phyloP scores from a whole-genome alignment of 2,888 invertebrate species.

The Linyphia triangularis region DNA sequence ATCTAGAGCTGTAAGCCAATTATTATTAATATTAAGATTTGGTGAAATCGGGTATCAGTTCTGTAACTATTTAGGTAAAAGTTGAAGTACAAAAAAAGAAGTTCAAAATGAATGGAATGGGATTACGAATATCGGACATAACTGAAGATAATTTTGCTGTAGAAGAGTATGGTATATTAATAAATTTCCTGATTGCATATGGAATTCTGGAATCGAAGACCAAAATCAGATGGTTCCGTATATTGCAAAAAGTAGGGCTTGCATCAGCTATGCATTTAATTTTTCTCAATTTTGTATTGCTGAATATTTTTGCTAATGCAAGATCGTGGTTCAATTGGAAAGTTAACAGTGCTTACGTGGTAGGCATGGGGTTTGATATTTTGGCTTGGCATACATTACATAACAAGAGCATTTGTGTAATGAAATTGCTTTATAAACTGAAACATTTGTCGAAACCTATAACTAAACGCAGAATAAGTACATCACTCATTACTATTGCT shows the following conservation, averaged over 20 bases:
- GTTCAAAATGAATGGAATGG: too few relatives aligned
- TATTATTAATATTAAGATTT: too few relatives aligned
- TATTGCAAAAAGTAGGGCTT: background rate
- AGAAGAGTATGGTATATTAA: background rate
- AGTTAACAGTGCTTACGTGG: background rate
- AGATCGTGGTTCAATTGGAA: background rate
- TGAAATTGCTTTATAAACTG: background rate
- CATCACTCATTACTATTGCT: background rate
- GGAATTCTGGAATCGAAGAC: background rate
- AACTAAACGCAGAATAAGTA: background rate
- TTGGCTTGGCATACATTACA: background rate
- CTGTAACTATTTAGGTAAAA: too few relatives aligned
- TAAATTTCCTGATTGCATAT: background rate
- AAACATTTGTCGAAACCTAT: background rate
- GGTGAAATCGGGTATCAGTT: too few relatives aligned
- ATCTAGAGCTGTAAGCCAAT: too few relatives aligned
- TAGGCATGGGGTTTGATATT: background rate
- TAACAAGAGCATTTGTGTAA: background rate
- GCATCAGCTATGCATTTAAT: background rate
- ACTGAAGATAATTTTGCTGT: too few relatives aligned
- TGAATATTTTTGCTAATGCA: background rate
- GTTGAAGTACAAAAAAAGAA: too few relatives aligned
- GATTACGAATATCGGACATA: too few relatives aligned
- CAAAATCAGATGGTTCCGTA: background rate
- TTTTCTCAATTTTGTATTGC: background rate